A percentile compares a stretch with the other conserved stretches of the same genome.
phyloP scores from a whole-genome alignment of 2,797 vertebrate genomes.

The Molothrus ater region DNA sequence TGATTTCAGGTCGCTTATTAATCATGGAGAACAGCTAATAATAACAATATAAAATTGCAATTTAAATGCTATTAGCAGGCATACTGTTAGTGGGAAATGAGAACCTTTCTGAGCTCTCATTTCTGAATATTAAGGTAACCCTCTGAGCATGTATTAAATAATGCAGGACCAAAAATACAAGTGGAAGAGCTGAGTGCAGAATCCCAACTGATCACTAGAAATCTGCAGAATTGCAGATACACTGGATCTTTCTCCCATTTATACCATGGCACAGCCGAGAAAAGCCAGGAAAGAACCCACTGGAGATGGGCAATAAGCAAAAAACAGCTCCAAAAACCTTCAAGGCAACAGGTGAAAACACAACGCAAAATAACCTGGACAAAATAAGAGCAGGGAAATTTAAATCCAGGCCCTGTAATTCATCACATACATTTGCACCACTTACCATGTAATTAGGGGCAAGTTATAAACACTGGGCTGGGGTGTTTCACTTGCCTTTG shows the following conservation, averaged over 20 bases:
- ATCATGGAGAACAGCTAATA: neutral
- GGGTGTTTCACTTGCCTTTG: neutral
- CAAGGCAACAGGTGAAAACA: neutral
- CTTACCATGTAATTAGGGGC: neutral
- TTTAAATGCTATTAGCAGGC: neutral
- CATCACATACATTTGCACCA: neutral
- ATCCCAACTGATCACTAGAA: neutral
- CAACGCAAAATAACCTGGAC: fast-evolving
- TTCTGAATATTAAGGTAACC: neutral
- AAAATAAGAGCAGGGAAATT: neutral
- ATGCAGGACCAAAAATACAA: neutral
- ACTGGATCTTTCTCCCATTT: neutral
- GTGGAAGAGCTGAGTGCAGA: neutral
- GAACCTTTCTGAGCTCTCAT: neutral
- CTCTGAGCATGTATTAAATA: neutral
- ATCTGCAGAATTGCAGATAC: neutral
- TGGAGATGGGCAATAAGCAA: neutral
- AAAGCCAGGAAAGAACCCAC: neutral
- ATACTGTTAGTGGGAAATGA: neutral
- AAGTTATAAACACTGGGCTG: neutral
- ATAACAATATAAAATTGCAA: neutral
- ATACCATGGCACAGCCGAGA: fast-evolving
- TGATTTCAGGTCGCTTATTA: neutral
- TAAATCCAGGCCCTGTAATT: neutral
- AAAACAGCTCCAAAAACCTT: neutral